Percentiles rank a stretch among this genome's conserved stretches.
Conservation (phyloP, 1,140 invertebrate genomes). For the Zaprionus vittiger region DNA sequence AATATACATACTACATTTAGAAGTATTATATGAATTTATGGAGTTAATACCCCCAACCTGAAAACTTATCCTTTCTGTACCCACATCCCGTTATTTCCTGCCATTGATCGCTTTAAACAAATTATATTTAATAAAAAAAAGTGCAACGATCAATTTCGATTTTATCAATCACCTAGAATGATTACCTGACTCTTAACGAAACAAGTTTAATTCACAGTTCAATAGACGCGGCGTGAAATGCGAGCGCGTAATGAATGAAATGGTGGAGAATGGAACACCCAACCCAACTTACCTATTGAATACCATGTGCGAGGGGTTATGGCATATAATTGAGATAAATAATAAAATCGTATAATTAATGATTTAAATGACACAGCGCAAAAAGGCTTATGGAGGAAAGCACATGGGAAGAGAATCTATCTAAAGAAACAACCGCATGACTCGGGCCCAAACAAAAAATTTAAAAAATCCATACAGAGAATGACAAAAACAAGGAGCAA, state of each 20-base stretch:
- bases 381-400: background rate
- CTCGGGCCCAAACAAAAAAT: constrained; percentile 33
- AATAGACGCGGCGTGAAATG: constrained; percentile 13
- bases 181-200: background rate
- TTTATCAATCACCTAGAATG: background rate
- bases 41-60: too few relatives aligned
- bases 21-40: too few relatives aligned
- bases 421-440: constrained; percentile 49
- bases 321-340: constrained; percentile 41
- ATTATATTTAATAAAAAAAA: background rate
- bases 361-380: constrained; percentile 36
- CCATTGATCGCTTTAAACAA: background rate
- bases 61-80: too few relatives aligned
- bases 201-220: constrained; percentile 3
- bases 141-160: background rate
- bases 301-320: constrained; percentile 2
- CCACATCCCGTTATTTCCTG: too few relatives aligned
- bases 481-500: constrained; percentile 7
- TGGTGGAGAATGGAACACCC: background rate
- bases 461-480: background rate
- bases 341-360: constrained; percentile 44
- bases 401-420: constrained; percentile 6
- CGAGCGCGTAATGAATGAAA: background rate
- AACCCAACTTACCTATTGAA: constrained; percentile 2
- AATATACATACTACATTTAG: too few relatives aligned